phyloP scores from a whole-genome alignment of 2,797 vertebrate species.

The Miichthys miiuy region DNA sequence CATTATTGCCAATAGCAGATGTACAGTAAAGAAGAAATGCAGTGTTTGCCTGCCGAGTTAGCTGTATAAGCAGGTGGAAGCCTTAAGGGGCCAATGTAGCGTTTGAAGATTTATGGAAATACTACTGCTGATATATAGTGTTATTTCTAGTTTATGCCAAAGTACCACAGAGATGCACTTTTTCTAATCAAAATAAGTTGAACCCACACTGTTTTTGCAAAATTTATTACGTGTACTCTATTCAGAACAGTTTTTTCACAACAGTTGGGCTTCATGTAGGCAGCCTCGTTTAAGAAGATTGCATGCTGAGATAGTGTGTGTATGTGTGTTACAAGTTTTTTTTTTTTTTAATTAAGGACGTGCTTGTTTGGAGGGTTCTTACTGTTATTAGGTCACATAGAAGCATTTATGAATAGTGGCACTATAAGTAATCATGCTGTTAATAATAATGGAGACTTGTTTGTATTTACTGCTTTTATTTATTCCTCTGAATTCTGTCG shows the following conservation, averaged over 20 bases:
- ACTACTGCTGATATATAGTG: conserved; percentile 71
- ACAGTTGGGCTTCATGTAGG: conserved; percentile 29
- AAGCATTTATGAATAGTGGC: conserved; percentile 69
- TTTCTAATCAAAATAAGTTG: conserved; percentile 54
- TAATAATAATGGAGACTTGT: conserved; percentile 68
- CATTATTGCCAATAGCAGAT: conserved; percentile 52
- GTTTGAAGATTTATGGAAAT: conserved; percentile 61
- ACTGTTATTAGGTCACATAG: conserved; percentile 64
- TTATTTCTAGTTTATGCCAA: conserved; percentile 73
- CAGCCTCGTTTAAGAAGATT: conserved; percentile 32
- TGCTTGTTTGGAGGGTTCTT: conserved; percentile 59
- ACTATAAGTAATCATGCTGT: conserved; percentile 68
- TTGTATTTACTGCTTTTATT: conserved; percentile 79
- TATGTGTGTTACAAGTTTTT: conserved; percentile 73
- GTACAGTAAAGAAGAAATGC: conserved; percentile 37
- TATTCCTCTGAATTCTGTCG: conserved; percentile 71
- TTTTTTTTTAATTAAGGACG: conserved; percentile 55
- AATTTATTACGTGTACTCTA: conserved; percentile 44
- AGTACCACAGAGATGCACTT: conserved; percentile 77
- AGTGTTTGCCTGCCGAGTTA: conserved; percentile 31
- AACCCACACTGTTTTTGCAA: conserved; percentile 52
- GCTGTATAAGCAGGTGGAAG: conserved; percentile 12
- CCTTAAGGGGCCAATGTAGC: conserved; percentile 56
- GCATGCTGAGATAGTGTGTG: conserved; percentile 66
- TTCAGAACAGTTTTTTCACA: conserved; percentile 38